These are phyloP conservation scores for Drosophila auraria DNA, from an alignment of 1,140 invertebrate species.

Conservation along the genomic window DNA sequence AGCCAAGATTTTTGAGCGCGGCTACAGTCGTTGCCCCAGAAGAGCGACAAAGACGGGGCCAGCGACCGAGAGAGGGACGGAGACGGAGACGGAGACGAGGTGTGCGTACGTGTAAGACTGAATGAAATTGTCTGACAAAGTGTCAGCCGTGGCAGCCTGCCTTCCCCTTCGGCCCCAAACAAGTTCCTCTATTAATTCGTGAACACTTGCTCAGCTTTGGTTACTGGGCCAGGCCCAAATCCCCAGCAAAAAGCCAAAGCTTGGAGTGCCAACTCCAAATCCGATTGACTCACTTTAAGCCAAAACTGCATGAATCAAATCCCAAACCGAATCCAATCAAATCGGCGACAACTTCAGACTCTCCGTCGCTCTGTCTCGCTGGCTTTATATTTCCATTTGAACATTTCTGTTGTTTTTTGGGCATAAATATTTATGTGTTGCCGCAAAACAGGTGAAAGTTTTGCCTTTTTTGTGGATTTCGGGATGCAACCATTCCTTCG, in stretches of 20 bases:
- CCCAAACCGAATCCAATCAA: conserved; percentile 28
- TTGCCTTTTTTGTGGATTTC: conserved; percentile 27
- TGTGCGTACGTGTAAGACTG: conserved; percentile 43
- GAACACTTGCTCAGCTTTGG: conserved; percentile 40
- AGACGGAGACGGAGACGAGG: not conserved
- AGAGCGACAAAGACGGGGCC: conserved; percentile 3
- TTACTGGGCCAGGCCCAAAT: conserved; percentile 49
- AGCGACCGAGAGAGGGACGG: not conserved
- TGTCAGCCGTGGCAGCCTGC: conserved; percentile 14
- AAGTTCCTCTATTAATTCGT: conserved; percentile 53
- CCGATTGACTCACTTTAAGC: conserved; percentile 38
- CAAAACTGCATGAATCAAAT: conserved; percentile 53
- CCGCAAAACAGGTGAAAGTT: conserved; percentile 55
- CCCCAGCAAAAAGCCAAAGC: conserved; percentile 10
- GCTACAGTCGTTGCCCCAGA: conserved; percentile 18
- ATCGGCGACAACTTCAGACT: conserved; percentile 36
- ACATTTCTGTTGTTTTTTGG: conserved; percentile 50
- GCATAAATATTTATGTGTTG: conserved; percentile 61
- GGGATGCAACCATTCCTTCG: not conserved
- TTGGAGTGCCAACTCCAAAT: conserved; percentile 23
- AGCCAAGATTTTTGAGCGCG: conserved; percentile 61
- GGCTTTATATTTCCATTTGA: conserved; percentile 28
- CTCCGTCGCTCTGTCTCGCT: conserved; percentile 4
- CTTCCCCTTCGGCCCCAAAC: conserved; percentile 18
- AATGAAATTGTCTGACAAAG: conserved; percentile 56